Conservation (phyloP, 2,113 vertebrate genomes). For the Anarrhichthys ocellatus region DNA sequence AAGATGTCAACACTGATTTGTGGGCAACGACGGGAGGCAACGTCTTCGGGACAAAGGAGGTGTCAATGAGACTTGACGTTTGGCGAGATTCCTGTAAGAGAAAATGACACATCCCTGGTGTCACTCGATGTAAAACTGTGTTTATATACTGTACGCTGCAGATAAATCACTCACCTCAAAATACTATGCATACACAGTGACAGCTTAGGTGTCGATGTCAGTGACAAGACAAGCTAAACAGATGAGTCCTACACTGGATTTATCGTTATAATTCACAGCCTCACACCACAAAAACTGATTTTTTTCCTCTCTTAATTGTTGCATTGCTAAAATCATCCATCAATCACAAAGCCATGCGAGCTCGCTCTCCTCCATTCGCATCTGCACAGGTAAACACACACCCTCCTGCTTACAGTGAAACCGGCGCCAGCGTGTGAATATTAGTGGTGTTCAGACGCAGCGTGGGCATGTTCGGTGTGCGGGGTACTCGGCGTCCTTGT, state of each 20-base stretch:
- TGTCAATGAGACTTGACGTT: slow-evolving; percentile 17
- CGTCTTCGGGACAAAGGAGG: slow-evolving; percentile 16
- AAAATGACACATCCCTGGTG: slow-evolving; percentile 6
- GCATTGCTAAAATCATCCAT: slow-evolving; percentile 14
- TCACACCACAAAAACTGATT: neutral
- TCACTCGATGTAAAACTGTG: slow-evolving; percentile 24
- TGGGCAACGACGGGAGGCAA: slow-evolving; percentile 10
- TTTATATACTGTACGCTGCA: neutral
- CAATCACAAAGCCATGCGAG: neutral
- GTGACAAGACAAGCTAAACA: neutral
- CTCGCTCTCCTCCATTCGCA: neutral
- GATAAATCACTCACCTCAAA: slow-evolving; percentile 27
- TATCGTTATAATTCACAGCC: slow-evolving; percentile 10
- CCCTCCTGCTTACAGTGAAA: neutral
- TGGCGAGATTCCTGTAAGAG: slow-evolving; percentile 20
- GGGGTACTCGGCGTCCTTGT: neutral
- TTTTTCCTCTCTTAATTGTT: neutral
- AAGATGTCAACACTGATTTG: slow-evolving; percentile 49
- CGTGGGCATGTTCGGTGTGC: neutral
- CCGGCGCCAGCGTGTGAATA: neutral
- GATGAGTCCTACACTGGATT: neutral
- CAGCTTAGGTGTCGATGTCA: slow-evolving; percentile 14
- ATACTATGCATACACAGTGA: neutral
- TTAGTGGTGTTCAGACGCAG: neutral
- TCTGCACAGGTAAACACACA: slow-evolving; percentile 21